These are phyloP conservation scores for Adineta ricciae DNA, from an alignment of 2,888 invertebrate species.

Conservation along the genomic window DNA sequence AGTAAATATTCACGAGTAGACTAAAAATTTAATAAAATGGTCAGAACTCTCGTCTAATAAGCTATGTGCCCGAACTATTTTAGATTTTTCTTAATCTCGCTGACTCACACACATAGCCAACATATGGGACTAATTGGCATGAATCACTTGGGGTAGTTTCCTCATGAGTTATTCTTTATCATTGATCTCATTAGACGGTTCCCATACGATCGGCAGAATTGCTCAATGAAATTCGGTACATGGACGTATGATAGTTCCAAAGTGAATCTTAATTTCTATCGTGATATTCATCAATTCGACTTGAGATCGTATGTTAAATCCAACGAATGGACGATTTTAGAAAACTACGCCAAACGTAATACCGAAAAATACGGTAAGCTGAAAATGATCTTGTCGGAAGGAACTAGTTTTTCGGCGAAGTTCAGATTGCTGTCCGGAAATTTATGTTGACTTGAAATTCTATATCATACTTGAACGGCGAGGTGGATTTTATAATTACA, in stretches of 20 bases:
- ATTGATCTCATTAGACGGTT: conserved; percentile 29
- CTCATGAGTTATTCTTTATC: too few relatives aligned
- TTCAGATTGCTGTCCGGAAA: conserved; percentile 8
- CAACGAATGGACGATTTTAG: conserved; percentile 48
- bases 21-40: too few relatives aligned
- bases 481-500: conserved; percentile 47
- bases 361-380: conserved; percentile 17
- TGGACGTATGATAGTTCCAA: conserved; percentile 39
- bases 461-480: conserved; percentile 28
- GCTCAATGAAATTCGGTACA: conserved; percentile 39
- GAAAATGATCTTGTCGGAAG: too few relatives aligned
- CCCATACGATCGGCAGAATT: conserved; percentile 37
- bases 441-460: conserved; percentile 25
- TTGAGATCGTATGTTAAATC: conserved; percentile 43
- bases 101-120: too few relatives aligned
- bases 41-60: too few relatives aligned
- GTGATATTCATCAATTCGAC: conserved; percentile 34
- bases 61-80: too few relatives aligned
- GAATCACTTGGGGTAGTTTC: too few relatives aligned
- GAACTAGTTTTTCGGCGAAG: too few relatives aligned
- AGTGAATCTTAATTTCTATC: conserved; percentile 37
- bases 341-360: conserved; percentile 21
- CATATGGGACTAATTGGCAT: too few relatives aligned
- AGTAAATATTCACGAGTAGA: too few relatives aligned
- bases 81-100: too few relatives aligned